Evolutionary conservation across 2,888 invertebrate species (phyloP).

Genomic region (Escarpia spicata): DNA sequence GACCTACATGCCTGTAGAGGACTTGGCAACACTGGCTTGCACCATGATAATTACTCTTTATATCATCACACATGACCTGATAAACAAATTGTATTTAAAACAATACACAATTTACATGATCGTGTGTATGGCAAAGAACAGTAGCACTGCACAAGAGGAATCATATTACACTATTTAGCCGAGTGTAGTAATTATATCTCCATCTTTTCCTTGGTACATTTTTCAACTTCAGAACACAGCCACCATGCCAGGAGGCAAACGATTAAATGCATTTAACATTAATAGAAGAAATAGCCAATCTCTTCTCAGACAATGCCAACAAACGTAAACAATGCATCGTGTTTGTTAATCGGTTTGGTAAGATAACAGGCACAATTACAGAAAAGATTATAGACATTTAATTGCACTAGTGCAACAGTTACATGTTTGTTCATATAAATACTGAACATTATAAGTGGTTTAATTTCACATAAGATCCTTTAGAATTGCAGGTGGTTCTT

Average conservation of each 20-base stretch:
- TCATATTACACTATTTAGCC: background rate
- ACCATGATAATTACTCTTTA: background rate
- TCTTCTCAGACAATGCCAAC: background rate
- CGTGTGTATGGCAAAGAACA: background rate
- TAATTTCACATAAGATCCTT: background rate
- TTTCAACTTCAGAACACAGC: background rate
- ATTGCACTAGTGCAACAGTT: background rate
- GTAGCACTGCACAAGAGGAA: background rate
- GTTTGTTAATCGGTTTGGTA: background rate
- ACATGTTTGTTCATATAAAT: too few species aligned
- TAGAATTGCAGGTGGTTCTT: background rate
- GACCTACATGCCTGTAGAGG: background rate
- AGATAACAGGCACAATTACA: background rate
- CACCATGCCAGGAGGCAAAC: background rate
- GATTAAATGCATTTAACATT: background rate
- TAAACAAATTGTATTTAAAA: conserved; percentile 11
- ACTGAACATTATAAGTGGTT: too few species aligned
- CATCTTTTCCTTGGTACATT: background rate
- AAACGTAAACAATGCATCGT: background rate
- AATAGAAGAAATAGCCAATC: background rate
- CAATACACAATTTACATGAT: conserved; percentile 16
- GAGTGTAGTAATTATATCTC: background rate
- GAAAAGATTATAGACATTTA: background rate
- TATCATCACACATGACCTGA: background rate
- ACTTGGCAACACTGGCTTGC: background rate